Base-by-base conservation (phyloP, 2,888 invertebrate species). In the Drosophila koepferae region DNA sequence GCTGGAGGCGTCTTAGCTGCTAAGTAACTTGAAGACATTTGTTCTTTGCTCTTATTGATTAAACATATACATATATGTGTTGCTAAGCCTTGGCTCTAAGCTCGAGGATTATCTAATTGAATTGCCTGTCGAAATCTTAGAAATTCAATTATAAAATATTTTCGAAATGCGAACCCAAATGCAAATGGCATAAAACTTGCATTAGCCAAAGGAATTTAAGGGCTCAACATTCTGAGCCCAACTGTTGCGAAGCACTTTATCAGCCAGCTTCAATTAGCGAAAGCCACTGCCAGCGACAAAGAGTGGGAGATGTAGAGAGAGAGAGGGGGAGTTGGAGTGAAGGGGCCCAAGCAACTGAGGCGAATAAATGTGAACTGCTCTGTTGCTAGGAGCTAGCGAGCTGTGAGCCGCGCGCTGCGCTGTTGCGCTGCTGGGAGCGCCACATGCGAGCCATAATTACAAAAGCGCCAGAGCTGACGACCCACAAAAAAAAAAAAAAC, bases 401-500 rank as follows among this genome's bases (percentile, higher is more conserved):
- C 55, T n/a, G 28, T 34, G 48, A n/a, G 65, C 34, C 4, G 23
- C 23, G 40, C 36, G 36, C n/a, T 40, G 40, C 43, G 3, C 23
- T 8, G 48, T 28, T 12, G 44, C 20, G 44, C 23, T 49, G 49
- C 49, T 51, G 49, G 49, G 55, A 23, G 55, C 40, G 41, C 55
- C 62, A 62, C 58, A 77, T 80, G 77, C 81, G 63, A 73, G 70
- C 66, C 86, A 82, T 84, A 89, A 89, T 84, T 81, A 78, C 80
- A 78, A 79, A 81, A 74, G 90, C 86, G 75, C 68, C 85, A 75
- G 72, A 55, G 67, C 58, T 74, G 80, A 74, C 82, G 80, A 72
- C 69, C 69, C 82, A 46, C 63, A 78, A 78, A 41, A 48, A 16
- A 28, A 48, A 28, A 16, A 12, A 4, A 40, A 18, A 31, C 2